Conservation (phyloP, 2,888 invertebrate genomes). For the Calameuta pallipes region DNA sequence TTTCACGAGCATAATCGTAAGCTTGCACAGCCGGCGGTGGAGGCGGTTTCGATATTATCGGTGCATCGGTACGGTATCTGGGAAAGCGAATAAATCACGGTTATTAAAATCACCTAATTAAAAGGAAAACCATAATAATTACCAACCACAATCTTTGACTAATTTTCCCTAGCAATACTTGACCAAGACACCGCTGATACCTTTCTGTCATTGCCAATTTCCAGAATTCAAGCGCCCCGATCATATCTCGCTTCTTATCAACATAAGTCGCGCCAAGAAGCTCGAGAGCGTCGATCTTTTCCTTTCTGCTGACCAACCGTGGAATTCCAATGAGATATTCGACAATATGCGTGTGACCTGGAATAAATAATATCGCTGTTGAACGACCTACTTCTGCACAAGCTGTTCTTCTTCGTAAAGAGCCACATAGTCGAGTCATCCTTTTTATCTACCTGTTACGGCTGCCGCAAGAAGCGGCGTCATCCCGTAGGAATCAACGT, state of each 20-base stretch:
- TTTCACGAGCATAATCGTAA: conserved; percentile 90
- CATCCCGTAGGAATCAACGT: conserved; percentile 95
- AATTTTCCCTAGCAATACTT: background rate
- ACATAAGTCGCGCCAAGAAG: conserved; percentile 94
- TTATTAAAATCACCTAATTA: background rate
- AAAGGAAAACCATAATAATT: background rate
- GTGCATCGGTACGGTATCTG: conserved; percentile 70
- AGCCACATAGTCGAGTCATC: background rate
- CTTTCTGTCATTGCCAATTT: conserved; percentile 91
- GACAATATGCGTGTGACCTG: conserved; percentile 91
- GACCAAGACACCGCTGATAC: conserved; percentile 59
- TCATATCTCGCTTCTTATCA: conserved; percentile 96
- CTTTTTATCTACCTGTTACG: conserved; percentile 71
- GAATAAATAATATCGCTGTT: conserved; percentile 12
- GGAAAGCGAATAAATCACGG: conserved; percentile 20
- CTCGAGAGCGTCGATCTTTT: conserved; percentile 90
- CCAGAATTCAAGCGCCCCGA: conserved; percentile 90
- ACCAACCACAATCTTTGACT: background rate
- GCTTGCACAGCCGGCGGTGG: conserved; percentile 81
- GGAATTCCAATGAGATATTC: conserved; percentile 83
- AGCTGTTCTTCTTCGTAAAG: background rate
- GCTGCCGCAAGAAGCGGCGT: conserved; percentile 94
- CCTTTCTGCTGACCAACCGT: conserved; percentile 78
- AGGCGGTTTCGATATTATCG: conserved; percentile 80
- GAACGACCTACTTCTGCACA: background rate